Evolutionary conservation across 2,113 vertebrate species (phyloP), one percentile per base, ranked within the genome.

Genomic region (Mungos mungo): DNA sequence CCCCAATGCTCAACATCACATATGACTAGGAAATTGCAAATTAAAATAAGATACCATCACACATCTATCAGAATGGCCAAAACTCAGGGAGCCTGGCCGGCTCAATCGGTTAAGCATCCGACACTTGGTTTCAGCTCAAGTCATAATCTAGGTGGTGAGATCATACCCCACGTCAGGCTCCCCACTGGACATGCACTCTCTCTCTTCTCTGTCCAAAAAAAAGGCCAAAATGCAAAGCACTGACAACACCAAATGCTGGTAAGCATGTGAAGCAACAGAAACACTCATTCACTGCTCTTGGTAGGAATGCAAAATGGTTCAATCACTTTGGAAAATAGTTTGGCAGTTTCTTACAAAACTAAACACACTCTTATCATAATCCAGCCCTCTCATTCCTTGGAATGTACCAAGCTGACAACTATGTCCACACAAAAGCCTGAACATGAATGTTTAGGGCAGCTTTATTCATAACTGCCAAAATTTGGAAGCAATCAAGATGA

Each of bases 301-400:
- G 16, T 47, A 35, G 80, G 35, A 85, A 63, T 7, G 12, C 8
- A 83, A 91, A 94, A 86, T 25, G 52, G 31, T 80, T 93, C 11
- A 71, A 23, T 9, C 50, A 71, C 33, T 89, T 54, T 79, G 79
- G 33, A 92, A 86, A 86, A 85, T 5, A 95, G 41, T 23, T 52
- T 47, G 21, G 29, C 33, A 52, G 14, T 86, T 95, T 95, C 65
- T 81, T 85, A 89, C 25, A 57, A 84, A 96, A 80, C 63, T 90
- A 89, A 90, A 57, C 65, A 90, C 29, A 71, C 4, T 71, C 80
- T 90, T 76, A 79, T 27, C 57, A 29, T 45, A 63, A 96, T 93
- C 35, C 9, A 90, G 33, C 27, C 80, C 79, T 72, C 65, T 50
- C 50, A 54, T 2, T 92, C 69, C 63, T 85, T 80, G 63, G 12